These are phyloP conservation scores for Pectinophora gossypiella DNA, from an alignment of 1,140 invertebrate genomes.

Conservation along the genomic window DNA sequence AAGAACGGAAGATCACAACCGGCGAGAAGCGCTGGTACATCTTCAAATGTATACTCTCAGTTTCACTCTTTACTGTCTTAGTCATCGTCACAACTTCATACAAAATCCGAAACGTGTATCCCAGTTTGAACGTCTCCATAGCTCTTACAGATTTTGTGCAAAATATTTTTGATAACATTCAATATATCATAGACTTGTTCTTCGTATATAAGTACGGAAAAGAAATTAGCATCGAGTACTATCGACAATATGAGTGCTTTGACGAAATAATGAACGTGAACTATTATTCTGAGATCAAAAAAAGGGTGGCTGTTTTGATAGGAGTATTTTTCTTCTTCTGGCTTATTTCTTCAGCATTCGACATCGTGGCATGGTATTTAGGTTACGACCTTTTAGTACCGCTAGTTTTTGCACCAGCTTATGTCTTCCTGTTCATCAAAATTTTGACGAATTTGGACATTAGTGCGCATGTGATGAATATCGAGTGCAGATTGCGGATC, in stretches of 20 bases:
- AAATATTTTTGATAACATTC: constrained; percentile 39
- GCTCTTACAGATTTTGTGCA: constrained; percentile 32
- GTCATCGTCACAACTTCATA: too few species aligned
- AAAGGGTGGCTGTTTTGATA: constrained; percentile 24
- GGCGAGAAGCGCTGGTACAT: too few species aligned
- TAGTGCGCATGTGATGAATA: constrained; percentile 34
- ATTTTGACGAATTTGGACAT: constrained; percentile 41
- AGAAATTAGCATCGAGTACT: not conserved
- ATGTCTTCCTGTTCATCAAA: constrained; percentile 41
- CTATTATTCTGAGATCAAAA: constrained; percentile 19
- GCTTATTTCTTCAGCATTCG: constrained; percentile 22
- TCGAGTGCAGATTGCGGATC: constrained; percentile 26
- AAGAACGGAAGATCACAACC: too few species aligned
- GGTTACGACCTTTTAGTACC: constrained; percentile 24
- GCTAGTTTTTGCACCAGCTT: constrained; percentile 22
- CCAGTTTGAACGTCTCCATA: not conserved
- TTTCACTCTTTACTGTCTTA: too few species aligned
- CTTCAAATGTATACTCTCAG: too few species aligned
- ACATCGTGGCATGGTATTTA: constrained; percentile 31
- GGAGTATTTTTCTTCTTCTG: constrained; percentile 24
- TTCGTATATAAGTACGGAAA: constrained; percentile 39
- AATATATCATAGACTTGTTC: constrained; percentile 43
- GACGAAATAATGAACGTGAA: constrained; percentile 32
- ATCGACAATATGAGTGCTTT: constrained; percentile 5
- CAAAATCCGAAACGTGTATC: not conserved